These are phyloP conservation scores for Rhadina sibilatrix DNA, from an alignment of 2,113 vertebrate species.

Conservation along the genomic window DNA sequence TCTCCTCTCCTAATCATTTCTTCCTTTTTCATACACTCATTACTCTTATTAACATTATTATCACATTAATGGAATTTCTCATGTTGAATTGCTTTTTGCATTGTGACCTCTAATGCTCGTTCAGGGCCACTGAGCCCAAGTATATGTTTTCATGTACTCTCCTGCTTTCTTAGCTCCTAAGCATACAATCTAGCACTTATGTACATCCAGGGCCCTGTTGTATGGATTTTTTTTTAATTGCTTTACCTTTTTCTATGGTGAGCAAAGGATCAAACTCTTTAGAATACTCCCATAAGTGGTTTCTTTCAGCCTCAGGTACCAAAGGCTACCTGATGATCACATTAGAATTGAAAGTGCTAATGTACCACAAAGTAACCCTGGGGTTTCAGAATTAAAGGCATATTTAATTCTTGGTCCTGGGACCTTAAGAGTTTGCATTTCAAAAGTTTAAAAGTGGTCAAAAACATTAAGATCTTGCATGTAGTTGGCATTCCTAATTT, in stretches of 20 bases:
- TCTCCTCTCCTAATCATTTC: background rate
- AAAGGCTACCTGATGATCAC: background rate
- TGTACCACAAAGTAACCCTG: background rate
- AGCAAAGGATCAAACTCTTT: background rate
- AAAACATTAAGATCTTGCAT: background rate
- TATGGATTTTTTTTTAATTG: background rate
- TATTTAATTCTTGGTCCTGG: background rate
- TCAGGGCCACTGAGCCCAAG: background rate
- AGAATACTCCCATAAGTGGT: background rate
- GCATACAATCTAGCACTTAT: background rate
- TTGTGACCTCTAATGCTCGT: background rate
- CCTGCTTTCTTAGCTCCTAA: background rate
- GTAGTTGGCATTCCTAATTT: background rate
- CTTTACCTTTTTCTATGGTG: background rate
- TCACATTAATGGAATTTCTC: slow-evolving; percentile 11
- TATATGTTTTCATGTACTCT: background rate
- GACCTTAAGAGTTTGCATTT: background rate
- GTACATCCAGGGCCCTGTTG: background rate
- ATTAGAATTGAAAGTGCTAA: background rate
- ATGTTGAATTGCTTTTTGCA: background rate
- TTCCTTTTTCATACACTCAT: background rate
- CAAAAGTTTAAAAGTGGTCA: background rate
- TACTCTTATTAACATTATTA: slow-evolving; percentile 15
- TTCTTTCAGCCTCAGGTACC: background rate
- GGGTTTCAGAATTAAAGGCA: background rate